Conservation (phyloP, 2,888 invertebrate genomes). For the Anthoptus insignis region DNA sequence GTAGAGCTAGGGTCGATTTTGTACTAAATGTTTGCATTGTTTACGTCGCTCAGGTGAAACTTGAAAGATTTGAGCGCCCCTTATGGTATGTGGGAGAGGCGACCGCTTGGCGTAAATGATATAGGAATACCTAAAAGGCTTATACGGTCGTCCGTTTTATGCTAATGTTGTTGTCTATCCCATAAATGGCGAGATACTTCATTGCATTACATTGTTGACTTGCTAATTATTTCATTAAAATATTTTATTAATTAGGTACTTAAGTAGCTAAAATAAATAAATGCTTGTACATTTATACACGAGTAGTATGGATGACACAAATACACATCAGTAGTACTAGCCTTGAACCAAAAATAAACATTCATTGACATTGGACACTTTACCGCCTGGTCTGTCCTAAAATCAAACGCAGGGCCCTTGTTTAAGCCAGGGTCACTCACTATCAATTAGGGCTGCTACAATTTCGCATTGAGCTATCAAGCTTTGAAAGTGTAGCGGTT, state of each 20-base stretch:
- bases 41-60: conserved; percentile 66
- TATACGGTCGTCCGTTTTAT: conserved; percentile 28
- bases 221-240: not conserved
- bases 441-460: too few species aligned
- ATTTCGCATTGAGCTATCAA: too few species aligned
- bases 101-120: conserved; percentile 50
- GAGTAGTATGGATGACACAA: not conserved
- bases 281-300: too few species aligned
- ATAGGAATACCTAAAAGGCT: conserved; percentile 27
- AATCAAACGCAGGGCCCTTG: too few species aligned
- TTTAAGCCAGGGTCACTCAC: too few species aligned
- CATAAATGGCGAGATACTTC: conserved; percentile 3
- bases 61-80: conserved; percentile 68
- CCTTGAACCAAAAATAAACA: too few species aligned
- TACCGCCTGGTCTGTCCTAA: too few species aligned
- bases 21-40: conserved; percentile 56
- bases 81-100: conserved; percentile 68
- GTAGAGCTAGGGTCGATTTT: conserved; percentile 47
- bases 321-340: too few species aligned
- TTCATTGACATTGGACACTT: too few species aligned
- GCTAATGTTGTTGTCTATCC: conserved; percentile 21
- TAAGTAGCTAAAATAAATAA: not conserved
- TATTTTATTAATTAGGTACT: not conserved
- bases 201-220: not conserved
- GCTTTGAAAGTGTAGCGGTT: too few species aligned